Percentiles rank a stretch among this genome's conserved stretches.
Evolutionary conservation across 2,888 invertebrate genomes (phyloP).

Genomic region (Pammene aurita): DNA sequence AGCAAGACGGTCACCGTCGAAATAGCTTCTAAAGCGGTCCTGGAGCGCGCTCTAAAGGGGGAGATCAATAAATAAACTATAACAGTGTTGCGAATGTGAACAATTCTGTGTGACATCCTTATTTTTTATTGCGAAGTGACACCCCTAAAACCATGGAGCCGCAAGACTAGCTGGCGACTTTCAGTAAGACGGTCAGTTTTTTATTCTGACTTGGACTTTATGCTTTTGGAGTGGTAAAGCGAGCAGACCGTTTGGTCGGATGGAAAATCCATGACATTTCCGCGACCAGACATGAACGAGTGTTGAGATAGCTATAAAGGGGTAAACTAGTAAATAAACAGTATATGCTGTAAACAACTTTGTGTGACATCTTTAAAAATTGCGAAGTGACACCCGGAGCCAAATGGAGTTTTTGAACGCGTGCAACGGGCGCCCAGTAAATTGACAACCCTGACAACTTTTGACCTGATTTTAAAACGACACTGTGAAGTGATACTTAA

Average conservation of each 20-base stretch:
- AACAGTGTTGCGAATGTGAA: conserved; percentile 12
- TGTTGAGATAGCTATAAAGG: no score
- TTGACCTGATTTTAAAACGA: no score
- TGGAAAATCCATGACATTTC: no score
- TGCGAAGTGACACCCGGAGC: not conserved
- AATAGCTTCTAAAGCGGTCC: conserved; percentile 71
- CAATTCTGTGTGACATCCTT: not conserved
- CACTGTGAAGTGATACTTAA: not conserved
- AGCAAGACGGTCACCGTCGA: conserved; percentile 80
- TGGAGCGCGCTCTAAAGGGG: conserved; percentile 72
- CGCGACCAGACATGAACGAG: no score
- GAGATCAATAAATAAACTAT: conserved; percentile 50
- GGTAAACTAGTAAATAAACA: not conserved
- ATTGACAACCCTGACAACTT: no score
- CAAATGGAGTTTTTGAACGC: no score
- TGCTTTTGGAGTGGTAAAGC: no score
- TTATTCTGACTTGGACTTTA: no score
- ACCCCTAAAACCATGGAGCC: not conserved
- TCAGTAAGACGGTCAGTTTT: no score
- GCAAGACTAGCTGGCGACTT: not conserved
- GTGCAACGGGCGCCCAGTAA: no score
- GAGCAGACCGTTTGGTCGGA: no score
- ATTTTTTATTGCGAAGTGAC: not conserved
- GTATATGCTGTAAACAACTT: not conserved
- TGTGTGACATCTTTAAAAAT: not conserved